Conservation (phyloP, 1,140 invertebrate genomes). For the Luehdorfia chinensis region DNA sequence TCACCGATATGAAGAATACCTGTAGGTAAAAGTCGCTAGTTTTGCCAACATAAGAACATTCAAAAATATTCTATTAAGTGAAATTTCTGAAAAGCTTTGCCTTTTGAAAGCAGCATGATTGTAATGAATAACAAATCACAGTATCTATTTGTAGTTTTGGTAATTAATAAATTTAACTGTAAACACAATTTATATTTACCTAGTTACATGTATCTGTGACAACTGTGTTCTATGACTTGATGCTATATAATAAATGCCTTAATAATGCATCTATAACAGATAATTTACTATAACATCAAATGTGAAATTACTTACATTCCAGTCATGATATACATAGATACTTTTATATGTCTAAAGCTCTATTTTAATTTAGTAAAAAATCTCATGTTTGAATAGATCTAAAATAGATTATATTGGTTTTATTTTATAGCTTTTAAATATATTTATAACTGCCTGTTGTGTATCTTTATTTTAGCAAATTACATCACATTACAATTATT, state of each 20-base stretch:
- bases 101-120: constrained; percentile 2
- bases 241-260: no score
- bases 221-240: constrained; percentile 4
- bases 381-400: constrained; percentile 14
- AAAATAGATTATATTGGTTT: constrained; percentile 12
- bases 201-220: no score
- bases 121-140: not conserved
- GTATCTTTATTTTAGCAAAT: constrained; percentile 12
- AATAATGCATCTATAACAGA: no score
- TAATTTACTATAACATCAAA: no score
- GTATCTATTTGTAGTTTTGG: not conserved
- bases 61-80: not conserved
- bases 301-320: no score
- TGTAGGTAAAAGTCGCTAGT: not conserved
- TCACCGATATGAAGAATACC: not conserved
- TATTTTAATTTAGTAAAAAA: constrained; percentile 11
- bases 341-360: no score
- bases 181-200: not conserved
- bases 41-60: constrained; percentile 10
- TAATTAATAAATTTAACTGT: not conserved
- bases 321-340: no score
- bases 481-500: no score
- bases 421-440: constrained; percentile 27
- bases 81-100: not conserved
- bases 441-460: constrained; percentile 18